Evolutionary conservation across 2,113 vertebrate species (phyloP).

Genomic region (Paratilapia polleni): DNA sequence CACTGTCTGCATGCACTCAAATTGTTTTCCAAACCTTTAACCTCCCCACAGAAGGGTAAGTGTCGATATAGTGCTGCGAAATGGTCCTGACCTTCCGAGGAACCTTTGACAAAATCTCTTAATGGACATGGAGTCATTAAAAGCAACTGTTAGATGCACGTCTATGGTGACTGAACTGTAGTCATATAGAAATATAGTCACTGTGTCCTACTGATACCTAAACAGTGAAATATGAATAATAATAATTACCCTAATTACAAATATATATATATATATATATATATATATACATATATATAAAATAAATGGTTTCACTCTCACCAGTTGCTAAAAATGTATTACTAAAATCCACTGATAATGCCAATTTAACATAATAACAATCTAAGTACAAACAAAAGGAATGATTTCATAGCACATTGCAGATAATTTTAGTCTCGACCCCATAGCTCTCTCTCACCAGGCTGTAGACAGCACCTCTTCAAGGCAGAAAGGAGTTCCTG

Average conservation of each 20-base stretch:
- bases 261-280: neutral
- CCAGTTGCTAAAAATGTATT: neutral
- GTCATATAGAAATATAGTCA: neutral
- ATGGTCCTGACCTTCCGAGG: slow-evolving; percentile 4
- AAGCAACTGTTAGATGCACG: neutral
- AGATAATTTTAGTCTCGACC: neutral
- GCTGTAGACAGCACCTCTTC: slow-evolving; percentile 55
- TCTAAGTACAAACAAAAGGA: neutral
- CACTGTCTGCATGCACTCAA: neutral
- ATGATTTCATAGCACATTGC: neutral
- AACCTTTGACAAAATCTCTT: neutral
- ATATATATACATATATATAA: neutral
- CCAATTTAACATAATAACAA: neutral
- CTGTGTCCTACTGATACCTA: neutral
- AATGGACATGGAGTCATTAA: neutral
- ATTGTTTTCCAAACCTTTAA: neutral
- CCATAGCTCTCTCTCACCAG: neutral
- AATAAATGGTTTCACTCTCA: neutral
- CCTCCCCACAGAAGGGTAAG: neutral
- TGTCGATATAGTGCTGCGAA: neutral
- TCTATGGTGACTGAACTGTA: neutral
- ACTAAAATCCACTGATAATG: neutral
- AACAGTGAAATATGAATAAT: neutral
- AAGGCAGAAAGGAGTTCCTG: slow-evolving; percentile 36
- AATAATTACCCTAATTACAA: neutral